These are phyloP conservation scores for Nephrotoma guestfalica DNA, from an alignment of 2,888 invertebrate genomes.

Conservation along the genomic window DNA sequence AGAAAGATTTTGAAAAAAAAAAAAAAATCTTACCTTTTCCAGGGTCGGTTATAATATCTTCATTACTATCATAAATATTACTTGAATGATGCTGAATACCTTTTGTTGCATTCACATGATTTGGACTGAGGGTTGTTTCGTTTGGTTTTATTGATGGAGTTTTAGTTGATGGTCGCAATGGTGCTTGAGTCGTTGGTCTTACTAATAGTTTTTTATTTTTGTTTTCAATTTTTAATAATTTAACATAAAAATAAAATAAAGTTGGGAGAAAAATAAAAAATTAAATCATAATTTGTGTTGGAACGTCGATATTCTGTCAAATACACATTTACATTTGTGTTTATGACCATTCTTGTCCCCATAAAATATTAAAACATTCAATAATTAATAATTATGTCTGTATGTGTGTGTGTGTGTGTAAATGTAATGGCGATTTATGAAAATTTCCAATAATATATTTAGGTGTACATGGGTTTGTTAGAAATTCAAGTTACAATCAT, in stretches of 20 bases:
- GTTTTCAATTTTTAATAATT: not conserved
- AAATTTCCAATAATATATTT: not conserved
- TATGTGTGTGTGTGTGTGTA: not conserved
- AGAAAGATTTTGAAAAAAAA: not conserved
- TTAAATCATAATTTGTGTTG: constrained; percentile 14
- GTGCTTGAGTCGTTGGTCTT: constrained; percentile 22
- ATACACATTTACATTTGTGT: not conserved
- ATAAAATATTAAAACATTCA: too few species aligned
- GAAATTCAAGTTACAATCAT: too few species aligned
- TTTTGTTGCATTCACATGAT: constrained; percentile 1
- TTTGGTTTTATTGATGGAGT: not conserved
- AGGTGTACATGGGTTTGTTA: not conserved
- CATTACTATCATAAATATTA: constrained; percentile 20
- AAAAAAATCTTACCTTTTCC: not conserved
- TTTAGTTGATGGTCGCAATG: constrained; percentile 13
- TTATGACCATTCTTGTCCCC: not conserved
- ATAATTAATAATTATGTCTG: too few species aligned
- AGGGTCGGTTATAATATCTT: constrained; percentile 22
- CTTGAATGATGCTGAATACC: constrained; percentile 8
- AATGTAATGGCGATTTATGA: not conserved
- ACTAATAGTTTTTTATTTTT: constrained; percentile 15
- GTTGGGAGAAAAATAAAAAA: not conserved
- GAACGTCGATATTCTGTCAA: not conserved
- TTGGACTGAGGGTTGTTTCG: not conserved
- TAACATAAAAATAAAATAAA: not conserved